phyloP scores from a whole-genome alignment of 2,113 vertebrate genomes.

The Aviceda subcristata region DNA sequence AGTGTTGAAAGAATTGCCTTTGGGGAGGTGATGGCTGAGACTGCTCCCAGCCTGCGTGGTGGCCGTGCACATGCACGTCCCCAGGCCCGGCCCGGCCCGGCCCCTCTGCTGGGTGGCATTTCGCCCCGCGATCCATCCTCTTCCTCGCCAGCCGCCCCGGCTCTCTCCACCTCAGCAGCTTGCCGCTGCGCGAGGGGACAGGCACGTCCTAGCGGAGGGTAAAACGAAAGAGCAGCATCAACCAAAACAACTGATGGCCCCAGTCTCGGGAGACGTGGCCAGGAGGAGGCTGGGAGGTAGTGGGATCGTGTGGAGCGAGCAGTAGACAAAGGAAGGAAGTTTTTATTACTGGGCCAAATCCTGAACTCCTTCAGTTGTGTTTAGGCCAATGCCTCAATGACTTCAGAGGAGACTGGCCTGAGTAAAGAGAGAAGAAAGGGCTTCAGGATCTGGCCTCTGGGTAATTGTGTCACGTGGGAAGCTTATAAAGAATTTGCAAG shows the following conservation, averaged over 20 bases:
- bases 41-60: background rate
- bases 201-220: background rate
- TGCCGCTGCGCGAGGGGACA: background rate
- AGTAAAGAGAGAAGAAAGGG: slow-evolving; percentile 7
- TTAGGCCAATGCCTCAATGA: background rate
- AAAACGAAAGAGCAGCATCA: background rate
- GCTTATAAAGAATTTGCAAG: background rate
- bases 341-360: slow-evolving; percentile 51
- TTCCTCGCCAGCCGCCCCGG: background rate
- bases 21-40: background rate
- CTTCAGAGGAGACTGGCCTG: background rate
- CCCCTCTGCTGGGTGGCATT: background rate
- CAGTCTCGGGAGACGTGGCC: background rate
- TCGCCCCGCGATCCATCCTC: background rate
- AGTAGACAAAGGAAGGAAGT: slow-evolving; percentile 63
- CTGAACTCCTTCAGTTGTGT: slow-evolving; percentile 11
- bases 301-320: background rate
- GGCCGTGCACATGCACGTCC: accelerated
- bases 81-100: background rate
- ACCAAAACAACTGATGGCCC: slow-evolving; percentile 1
- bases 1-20: background rate
- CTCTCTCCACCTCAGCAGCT: background rate
- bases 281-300: background rate
- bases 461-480: background rate
- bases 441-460: background rate